Base-by-base conservation (phyloP, 2,113 vertebrate genomes). In the Mesoclemmys tuberculata region DNA sequence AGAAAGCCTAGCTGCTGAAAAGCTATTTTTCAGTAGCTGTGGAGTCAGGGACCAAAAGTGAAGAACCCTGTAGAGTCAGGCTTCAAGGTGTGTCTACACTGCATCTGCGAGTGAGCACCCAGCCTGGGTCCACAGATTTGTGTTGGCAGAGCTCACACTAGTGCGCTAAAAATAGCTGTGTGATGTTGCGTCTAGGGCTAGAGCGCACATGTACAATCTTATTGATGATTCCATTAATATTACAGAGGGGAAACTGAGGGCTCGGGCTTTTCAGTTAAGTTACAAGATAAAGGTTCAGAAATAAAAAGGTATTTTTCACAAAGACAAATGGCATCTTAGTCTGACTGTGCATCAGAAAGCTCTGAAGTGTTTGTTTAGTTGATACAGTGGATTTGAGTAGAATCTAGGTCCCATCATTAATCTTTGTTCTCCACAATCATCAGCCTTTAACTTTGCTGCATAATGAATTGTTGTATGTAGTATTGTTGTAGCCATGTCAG, bases 231-330 rank as follows among this genome's bases (percentile, higher is more conserved):
- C 6, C 64, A 75, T 24, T 55, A 55, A 77, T 85, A 18, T 2
- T 92, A 44, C 41, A 6, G 1, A 1, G 41, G 27, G 41, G 48
- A 85, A 85, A 54, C 4, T 54, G 82, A 68, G 10, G 27, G 79
- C 16, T 82, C 83, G 29, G n/a, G n/a, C 48, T 78, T 56, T 81
- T 41, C 46, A 80, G 11, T 52, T 74, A 93, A 19, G 74, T 22
- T 49, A 0, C 22, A 68, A 0, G 35, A 4, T 74, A 85, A 58
- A 0, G 0, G 85, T 75, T 24, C 78, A 96, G 44, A 16, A 92
- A 48, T 14, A 85, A 77, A 38, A 41, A 26, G 12, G 80, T 64
- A 78, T 35, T 86, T 92, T 1, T n/a, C 0, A 54, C 35, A 87
- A 88, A 92, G 56, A 29, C 35, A 58, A 77, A 74, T 56, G 68